These are phyloP conservation scores for Lophotis ruficrista DNA, from an alignment of 2,113 vertebrate genomes.

Conservation along the genomic window DNA sequence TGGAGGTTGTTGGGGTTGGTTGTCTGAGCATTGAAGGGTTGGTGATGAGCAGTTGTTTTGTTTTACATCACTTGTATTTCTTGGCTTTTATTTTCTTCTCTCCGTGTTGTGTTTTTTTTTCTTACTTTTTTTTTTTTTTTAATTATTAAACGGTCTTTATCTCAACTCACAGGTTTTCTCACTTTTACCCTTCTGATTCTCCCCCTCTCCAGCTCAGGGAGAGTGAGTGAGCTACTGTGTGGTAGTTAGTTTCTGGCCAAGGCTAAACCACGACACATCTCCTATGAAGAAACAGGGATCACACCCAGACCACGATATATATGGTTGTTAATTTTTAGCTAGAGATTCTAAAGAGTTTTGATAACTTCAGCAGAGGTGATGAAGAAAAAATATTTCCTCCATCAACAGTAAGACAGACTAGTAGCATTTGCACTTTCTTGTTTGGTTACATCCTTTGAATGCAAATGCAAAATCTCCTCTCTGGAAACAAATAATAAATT, in stretches of 20 bases:
- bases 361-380: background rate
- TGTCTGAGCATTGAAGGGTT: background rate
- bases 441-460: background rate
- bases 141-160: background rate
- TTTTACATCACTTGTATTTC: background rate
- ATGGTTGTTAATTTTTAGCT: background rate
- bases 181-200: background rate
- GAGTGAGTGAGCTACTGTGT: background rate
- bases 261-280: background rate
- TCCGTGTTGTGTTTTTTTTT: background rate
- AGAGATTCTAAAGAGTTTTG: background rate
- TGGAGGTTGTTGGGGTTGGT: background rate
- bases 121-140: too few relatives aligned
- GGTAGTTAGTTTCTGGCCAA: background rate
- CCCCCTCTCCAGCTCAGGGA: fast-evolving
- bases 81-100: background rate
- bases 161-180: background rate
- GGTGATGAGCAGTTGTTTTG: background rate
- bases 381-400: background rate
- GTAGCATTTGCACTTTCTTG: background rate
- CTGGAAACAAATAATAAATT: background rate
- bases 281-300: background rate
- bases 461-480: background rate
- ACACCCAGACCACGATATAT: background rate
- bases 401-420: background rate